Evolutionary conservation across 1,140 invertebrate genomes (phyloP), one percentile per base, ranked within the genome.

Genomic region (Stegodyphus dumicola): DNA sequence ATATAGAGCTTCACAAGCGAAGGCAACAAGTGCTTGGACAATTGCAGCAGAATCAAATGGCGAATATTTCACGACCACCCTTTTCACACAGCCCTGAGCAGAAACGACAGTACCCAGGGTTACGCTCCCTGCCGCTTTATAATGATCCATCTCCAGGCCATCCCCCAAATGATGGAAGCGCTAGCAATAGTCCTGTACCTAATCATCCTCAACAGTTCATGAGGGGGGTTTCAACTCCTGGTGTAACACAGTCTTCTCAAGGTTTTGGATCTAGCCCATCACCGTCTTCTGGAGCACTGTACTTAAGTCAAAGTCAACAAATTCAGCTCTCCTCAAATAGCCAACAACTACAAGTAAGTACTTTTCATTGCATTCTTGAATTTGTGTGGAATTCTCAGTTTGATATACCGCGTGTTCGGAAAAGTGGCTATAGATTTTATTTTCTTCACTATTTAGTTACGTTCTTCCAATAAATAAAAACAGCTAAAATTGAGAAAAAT

Each of bases 81-180:
- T 84, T 75, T 75, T 84, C 80, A 49, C 71, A 84, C 6, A 84
- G 80, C 33, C 80, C 80, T 7, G 80, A 84, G 65, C 80, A 74
- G n/a, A 84, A 84, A 17, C 70, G 80, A 17, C 70, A 49, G 9
- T 74, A 33, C 73, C 53, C 53, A 10, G 18, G 11, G 1, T 48
- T 64, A 6, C 79, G 79, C 18, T 64, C 69, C 13, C 52, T 81
- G 69, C 70, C 80, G 17, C 15, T 54, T 6, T 75, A 75, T n/a
- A 75, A 84, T 76, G 71, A 75, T 33, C 73, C 73, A 7, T 75
- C 70, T 18, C 60, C 73, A 18, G 70, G 79, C 18, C 69, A 81
- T 52, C 56, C 64, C 13, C 71, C 15, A 15, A 67, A 74, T 48
- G 71, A 84, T 17, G 71, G 80, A 10, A 75, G 71, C 33, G 80